A percentile compares a stretch with the other conserved stretches of the same genome.
phyloP scores from a whole-genome alignment of 1,140 invertebrate species.

The Palaemon carinicauda region DNA sequence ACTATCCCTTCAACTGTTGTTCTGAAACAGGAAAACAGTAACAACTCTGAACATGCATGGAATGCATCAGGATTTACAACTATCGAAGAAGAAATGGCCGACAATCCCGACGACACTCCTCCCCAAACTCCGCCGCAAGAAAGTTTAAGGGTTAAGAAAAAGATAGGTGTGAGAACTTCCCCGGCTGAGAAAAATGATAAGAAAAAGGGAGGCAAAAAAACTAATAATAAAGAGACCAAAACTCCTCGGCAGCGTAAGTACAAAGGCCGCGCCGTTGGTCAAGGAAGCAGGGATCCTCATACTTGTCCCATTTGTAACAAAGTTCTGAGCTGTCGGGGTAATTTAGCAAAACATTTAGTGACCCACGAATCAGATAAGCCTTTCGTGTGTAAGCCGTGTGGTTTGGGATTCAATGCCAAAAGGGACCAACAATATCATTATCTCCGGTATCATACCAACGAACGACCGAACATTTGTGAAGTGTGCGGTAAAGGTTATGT shows the following conservation, averaged over 20 bases:
- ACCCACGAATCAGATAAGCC: conserved; percentile 44
- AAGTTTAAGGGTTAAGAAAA: background rate
- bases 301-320: conserved; percentile 62
- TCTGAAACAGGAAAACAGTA: no score
- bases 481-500: conserved; percentile 72
- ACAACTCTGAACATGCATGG: no score
- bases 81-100: conserved; percentile 27
- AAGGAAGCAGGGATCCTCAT: conserved; percentile 60
- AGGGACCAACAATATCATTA: conserved; percentile 47
- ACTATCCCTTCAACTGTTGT: background rate
- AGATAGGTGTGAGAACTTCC: conserved; percentile 14
- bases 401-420: conserved; percentile 50
- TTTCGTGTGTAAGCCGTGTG: conserved; percentile 48
- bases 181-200: conserved; percentile 23
- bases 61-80: background rate
- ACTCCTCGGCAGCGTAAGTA: conserved; percentile 15
- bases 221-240: conserved; percentile 6
- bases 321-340: conserved; percentile 61
- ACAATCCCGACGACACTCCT: conserved; percentile 39
- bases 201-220: conserved; percentile 15
- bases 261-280: background rate
- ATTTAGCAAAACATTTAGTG: conserved; percentile 66
- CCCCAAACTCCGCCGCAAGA: conserved; percentile 40
- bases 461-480: conserved; percentile 65
- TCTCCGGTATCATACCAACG: conserved; percentile 68